A percentile compares a stretch with the other conserved stretches of the same genome.
Conservation (phyloP, 2,113 vertebrate species). For the Neolamprologus longior region DNA sequence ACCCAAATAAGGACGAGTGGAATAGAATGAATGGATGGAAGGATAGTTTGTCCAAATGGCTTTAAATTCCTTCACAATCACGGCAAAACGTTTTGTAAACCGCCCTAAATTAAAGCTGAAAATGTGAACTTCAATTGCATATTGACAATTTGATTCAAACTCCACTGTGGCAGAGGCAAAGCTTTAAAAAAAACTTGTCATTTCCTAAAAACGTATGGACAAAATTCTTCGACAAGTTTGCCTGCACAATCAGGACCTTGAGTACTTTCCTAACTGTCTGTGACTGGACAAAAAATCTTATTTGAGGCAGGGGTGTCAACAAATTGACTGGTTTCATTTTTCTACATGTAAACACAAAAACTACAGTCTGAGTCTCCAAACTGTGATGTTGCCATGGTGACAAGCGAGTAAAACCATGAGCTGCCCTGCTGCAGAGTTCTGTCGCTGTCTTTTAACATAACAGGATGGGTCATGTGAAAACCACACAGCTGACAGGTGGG, state of each 20-base stretch:
- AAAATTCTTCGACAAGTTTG: not conserved
- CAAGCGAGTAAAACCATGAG: not conserved
- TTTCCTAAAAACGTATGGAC: not conserved
- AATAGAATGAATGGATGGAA: not conserved
- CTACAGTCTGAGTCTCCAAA: not conserved
- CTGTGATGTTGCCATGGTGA: constrained; percentile 23
- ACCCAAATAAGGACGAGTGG: not conserved
- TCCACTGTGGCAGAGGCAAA: not conserved
- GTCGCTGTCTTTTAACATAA: not conserved
- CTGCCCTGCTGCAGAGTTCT: not conserved
- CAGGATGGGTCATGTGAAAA: not conserved
- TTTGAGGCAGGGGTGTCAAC: not conserved
- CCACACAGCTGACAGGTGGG: not conserved
- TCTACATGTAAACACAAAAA: not conserved
- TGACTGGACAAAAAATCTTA: not conserved
- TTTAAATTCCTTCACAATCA: not conserved
- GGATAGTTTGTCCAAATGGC: not conserved
- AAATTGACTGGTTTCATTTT: not conserved
- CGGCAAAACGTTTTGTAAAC: not conserved
- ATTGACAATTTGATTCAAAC: not conserved
- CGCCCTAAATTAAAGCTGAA: not conserved
- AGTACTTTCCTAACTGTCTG: not conserved
- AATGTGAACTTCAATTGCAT: not conserved
- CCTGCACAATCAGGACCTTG: not conserved
- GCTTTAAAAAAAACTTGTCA: not conserved